Percentiles rank a stretch among this genome's conserved stretches.
These are phyloP conservation scores for Brachionus rubens DNA, from an alignment of 1,140 invertebrate genomes.

Conservation along the genomic window DNA sequence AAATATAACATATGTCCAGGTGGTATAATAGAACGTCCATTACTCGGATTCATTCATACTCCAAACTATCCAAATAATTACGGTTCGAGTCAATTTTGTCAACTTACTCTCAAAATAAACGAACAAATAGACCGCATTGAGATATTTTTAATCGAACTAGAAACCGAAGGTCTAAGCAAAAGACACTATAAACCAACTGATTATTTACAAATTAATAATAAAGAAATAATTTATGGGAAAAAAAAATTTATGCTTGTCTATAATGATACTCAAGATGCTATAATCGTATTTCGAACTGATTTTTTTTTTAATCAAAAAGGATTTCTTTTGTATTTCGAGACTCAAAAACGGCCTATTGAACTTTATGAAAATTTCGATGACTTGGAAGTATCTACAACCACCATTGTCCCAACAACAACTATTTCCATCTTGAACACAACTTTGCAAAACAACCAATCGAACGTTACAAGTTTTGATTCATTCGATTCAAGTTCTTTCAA, in stretches of 20 bases:
- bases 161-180: conserved; percentile 17
- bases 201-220: conserved; percentile 42
- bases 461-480: too few species aligned
- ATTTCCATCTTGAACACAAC: too few species aligned
- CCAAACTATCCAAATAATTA: conserved; percentile 33
- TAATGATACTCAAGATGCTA: conserved; percentile 31
- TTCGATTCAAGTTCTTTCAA: background rate
- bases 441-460: too few species aligned
- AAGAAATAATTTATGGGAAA: conserved; percentile 29
- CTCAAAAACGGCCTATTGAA: background rate
- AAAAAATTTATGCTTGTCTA: conserved; percentile 4
- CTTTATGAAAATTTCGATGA: background rate
- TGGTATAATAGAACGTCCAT: conserved; percentile 8
- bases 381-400: background rate
- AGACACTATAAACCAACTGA: conserved; percentile 20
- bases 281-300: conserved; percentile 33
- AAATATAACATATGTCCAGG: conserved; percentile 33
- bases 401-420: background rate
- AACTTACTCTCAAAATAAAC: conserved; percentile 6
- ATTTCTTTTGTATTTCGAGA: conserved; percentile 24
- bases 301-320: conserved; percentile 33
- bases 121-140: background rate
- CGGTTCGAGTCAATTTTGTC: conserved; percentile 37
- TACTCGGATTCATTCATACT: conserved; percentile 23
- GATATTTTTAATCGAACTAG: conserved; percentile 31